phyloP scores from a whole-genome alignment of 1,140 invertebrate genomes.

The Nebria ingens region DNA sequence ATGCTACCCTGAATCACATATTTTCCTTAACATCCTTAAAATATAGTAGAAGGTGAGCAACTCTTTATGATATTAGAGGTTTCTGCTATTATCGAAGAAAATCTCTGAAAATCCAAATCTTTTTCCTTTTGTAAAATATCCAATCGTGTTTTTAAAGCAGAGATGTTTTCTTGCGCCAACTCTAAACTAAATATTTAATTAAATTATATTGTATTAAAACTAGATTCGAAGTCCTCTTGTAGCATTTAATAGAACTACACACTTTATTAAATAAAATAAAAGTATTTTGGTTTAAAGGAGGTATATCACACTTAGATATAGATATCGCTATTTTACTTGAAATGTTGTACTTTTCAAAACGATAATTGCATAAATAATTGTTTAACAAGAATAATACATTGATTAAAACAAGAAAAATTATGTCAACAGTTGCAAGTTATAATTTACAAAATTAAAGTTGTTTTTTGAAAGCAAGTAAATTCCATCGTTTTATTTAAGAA shows the following conservation, averaged over 20 bases:
- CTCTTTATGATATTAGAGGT: neutral
- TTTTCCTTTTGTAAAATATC: constrained; percentile 26
- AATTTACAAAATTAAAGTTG: too few species aligned
- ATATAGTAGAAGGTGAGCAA: too few species aligned
- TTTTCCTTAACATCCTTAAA: too few species aligned
- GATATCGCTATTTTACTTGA: neutral
- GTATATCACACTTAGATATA: neutral
- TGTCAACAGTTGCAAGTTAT: too few species aligned
- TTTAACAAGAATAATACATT: too few species aligned
- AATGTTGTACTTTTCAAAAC: too few species aligned
- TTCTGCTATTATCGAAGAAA: constrained; percentile 23
- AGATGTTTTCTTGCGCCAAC: constrained; percentile 30
- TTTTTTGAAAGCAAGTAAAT: too few species aligned
- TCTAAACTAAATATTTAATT: constrained; percentile 18
- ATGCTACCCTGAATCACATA: too few species aligned
- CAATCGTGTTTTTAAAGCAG: constrained; percentile 26
- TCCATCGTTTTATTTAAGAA: too few species aligned
- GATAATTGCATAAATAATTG: too few species aligned
- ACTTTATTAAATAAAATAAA: neutral
- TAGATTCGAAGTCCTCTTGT: neutral
- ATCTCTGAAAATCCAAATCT: constrained; percentile 27
- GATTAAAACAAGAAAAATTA: too few species aligned
- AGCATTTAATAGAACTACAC: too few species aligned
- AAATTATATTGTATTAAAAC: neutral
- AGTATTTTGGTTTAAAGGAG: neutral